phyloP scores from a whole-genome alignment of 2,888 invertebrate genomes.

The Cryptus viduatorius region DNA sequence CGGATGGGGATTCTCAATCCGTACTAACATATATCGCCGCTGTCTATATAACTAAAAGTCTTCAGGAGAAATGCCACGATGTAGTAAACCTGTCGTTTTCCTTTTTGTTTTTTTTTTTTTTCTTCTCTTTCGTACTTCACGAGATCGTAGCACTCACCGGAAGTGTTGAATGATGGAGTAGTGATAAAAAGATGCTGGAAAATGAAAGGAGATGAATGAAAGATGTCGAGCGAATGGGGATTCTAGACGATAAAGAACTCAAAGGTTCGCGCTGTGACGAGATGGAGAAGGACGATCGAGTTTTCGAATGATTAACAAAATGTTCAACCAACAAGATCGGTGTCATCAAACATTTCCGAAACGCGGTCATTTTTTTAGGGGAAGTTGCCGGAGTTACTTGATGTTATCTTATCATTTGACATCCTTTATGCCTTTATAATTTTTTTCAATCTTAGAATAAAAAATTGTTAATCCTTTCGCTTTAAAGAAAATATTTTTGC shows the following conservation, averaged over 20 bases:
- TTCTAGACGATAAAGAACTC: background rate
- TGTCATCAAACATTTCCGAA: no score
- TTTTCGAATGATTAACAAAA: background rate
- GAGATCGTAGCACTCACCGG: conserved; percentile 71
- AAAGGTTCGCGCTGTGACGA: background rate
- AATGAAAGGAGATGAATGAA: conserved; percentile 30
- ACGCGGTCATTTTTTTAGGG: no score
- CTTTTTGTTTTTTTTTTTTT: conserved; percentile 2
- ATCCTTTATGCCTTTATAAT: no score
- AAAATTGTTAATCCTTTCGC: no score
- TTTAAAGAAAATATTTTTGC: no score
- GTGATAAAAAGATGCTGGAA: conserved; percentile 78
- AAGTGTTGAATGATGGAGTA: conserved; percentile 76
- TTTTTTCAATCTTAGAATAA: no score
- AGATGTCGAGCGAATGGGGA: background rate
- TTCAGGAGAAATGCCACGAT: conserved; percentile 36
- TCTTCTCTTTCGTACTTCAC: background rate
- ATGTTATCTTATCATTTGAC: no score
- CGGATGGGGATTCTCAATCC: conserved; percentile 76
- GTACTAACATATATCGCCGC: conserved; percentile 33
- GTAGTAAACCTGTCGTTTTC: background rate
- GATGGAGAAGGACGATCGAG: background rate
- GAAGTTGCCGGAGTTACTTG: no score
- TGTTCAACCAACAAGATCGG: no score
- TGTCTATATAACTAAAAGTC: conserved; percentile 58